phyloP scores from a whole-genome alignment of 2,888 invertebrate genomes.

The Euspilapteryx auroguttella region DNA sequence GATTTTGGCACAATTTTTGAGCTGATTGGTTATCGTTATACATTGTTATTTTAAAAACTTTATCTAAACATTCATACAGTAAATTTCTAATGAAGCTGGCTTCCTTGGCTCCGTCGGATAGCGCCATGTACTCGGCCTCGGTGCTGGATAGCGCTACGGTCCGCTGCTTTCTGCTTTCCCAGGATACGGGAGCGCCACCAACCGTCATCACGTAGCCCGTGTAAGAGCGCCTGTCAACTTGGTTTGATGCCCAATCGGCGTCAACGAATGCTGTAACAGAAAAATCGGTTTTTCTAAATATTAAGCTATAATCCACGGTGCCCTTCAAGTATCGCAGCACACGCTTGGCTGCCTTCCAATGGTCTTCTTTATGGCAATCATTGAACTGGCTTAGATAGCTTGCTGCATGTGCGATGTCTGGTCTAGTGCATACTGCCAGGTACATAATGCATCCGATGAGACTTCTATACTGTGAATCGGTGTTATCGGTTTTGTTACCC shows the following conservation, averaged over 20 bases:
- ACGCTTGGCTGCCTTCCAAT: conserved; percentile 7
- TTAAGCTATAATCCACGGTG: conserved; percentile 3
- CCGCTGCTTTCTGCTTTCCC: conserved; percentile 9
- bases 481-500: not conserved
- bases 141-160: too few relatives aligned
- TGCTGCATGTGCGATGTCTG: conserved; percentile 5
- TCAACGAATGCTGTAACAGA: conserved; percentile 3
- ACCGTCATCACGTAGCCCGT: conserved; percentile 6
- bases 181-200: conserved; percentile 5
- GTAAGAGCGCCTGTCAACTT: conserved; percentile 6
- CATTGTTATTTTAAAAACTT: not conserved
- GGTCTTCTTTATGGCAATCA: conserved; percentile 2
- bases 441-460: conserved; percentile 7
- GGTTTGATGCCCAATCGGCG: conserved; percentile 6
- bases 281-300: not conserved
- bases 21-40: too few relatives aligned
- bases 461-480: conserved; percentile 1
- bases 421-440: conserved; percentile 5
- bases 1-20: conserved; percentile 5
- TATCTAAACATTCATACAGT: conserved; percentile 1
- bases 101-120: too few relatives aligned
- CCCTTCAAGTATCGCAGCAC: conserved; percentile 7
- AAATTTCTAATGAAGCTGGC: conserved; percentile 1
- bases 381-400: conserved; percentile 7
- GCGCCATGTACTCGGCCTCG: conserved; percentile 9